Evolutionary conservation across 2,888 invertebrate genomes (phyloP), one percentile per base, ranked within the genome.

Genomic region (Ormyrus nitidulus): DNA sequence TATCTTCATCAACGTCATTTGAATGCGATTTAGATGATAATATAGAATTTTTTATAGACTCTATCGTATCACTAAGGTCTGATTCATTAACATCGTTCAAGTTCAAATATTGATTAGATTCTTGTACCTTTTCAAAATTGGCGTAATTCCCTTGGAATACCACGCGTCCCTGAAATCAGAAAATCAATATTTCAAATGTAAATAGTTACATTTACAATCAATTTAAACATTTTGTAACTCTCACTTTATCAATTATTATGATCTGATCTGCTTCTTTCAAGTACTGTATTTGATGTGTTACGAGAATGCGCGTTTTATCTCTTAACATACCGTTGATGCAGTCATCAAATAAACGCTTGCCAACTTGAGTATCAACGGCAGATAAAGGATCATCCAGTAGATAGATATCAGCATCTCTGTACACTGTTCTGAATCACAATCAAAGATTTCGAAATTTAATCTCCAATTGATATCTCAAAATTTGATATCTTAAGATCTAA

Each of bases 231-330:
- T 89, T 89, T 81, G 86, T 84, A n/a, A 86, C 85, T 64, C 93
- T 92, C 86, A 94, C 95, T 86, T 94, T 93, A 79, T 93, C 92
- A 69, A 95, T 88, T 66, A 95, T 92, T 82, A 95, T 90, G 68
- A 95, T 92, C 81, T 92, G 92, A 87, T 94, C 93, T 0, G 94
- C 94, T n/a, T 92, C 87, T 84, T 93, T 93, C 48, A 95, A 91
- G 85, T 95, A 95, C 87, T 97, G 96, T 49, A 96, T 90, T 88
- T 97, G 97, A 89, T 97, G 97, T 0, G 97, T 97, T 81, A 96
- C 95, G 9, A 97, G 92, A 82, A 97, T 93, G 46, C 95, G 92
- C 2, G 95, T 95, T 87, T 94, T 93, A 82, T 93, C 91, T n/a
- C 91, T 91, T 79, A 97, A 91, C 85, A 93, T 93, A 0, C 93